A percentile compares a stretch with the other conserved stretches of the same genome.
phyloP scores from a whole-genome alignment of 1,140 invertebrate genomes.

The Daktulosphaira vitifoliae region DNA sequence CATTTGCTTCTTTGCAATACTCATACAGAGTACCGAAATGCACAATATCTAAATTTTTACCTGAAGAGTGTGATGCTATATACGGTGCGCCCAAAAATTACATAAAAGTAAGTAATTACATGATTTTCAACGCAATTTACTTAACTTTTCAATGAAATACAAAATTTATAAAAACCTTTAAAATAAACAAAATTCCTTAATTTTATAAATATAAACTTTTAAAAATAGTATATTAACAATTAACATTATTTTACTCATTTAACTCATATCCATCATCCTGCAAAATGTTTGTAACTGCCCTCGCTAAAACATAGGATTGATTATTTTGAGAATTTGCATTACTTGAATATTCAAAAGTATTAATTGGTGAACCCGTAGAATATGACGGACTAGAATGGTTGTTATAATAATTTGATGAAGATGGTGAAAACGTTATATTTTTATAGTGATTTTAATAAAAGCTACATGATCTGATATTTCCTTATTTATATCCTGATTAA shows the following conservation, averaged over 20 bases:
- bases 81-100: neutral
- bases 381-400: slow-evolving; percentile 9
- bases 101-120: neutral
- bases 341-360: slow-evolving; percentile 6
- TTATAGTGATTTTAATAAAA: too few species aligned
- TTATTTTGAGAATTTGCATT: slow-evolving; percentile 13
- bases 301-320: neutral
- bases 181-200: slow-evolving; percentile 2
- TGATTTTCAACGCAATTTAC: slow-evolving; percentile 5
- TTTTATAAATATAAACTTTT: slow-evolving; percentile 5
- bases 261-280: slow-evolving; percentile 5
- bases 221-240: neutral
- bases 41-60: slow-evolving; percentile 38
- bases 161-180: slow-evolving; percentile 10
- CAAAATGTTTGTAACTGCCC: slow-evolving; percentile 5
- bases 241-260: slow-evolving; percentile 11
- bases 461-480: too few species aligned
- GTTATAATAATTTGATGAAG: slow-evolving; percentile 3
- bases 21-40: slow-evolving; percentile 40
- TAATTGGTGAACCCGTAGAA: slow-evolving; percentile 5
- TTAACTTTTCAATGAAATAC: neutral
- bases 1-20: slow-evolving; percentile 39
- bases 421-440: slow-evolving; percentile 15
- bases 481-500: too few species aligned
- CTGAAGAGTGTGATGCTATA: slow-evolving; percentile 15